Base-by-base conservation (phyloP, 2,797 vertebrate species). In the Crax fasciolata region DNA sequence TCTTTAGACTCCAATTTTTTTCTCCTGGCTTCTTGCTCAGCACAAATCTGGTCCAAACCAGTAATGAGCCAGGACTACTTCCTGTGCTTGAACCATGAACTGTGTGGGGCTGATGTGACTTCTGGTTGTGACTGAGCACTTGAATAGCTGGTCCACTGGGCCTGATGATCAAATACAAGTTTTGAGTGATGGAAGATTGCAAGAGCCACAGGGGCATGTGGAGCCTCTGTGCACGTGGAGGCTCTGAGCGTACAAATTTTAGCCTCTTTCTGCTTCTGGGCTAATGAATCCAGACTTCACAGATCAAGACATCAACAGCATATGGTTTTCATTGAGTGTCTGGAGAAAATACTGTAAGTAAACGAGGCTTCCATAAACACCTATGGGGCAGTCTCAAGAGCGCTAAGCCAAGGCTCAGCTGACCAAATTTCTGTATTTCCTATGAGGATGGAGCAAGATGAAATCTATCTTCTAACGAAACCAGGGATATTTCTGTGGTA, bases 401-500 rank as follows among this genome's bases (percentile, higher is more conserved):
- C 80, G 94, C 66, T 38, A 78, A 35, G 35, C 23, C 59, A 79
- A 24, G 12, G 30, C 72, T 80, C 2, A 2, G 18, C 28, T 76
- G 52, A 16, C 43, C 39, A 70, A 87, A 38, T 92, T 88, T 24
- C n/a, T 80, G 61, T 32, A 9, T 91, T 95, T 87, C 52, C 72
- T 78, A 35, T 5, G 58, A 71, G 74, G 72, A 46, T 58, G 72
- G 80, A 91, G 44, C 44, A 84, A 63, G 49, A 76, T 74, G 77
- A 93, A 93, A 91, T 74, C 57, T 55, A 62, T 73, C 39, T 74
- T 78, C 73, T 73, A 23, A 78, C 13, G 68, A 73, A 71, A 72
- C 54, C 54, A 77, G 66, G 46, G 82, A 66, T 83, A 79, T 94
- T 93, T 96, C 51, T 79, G 39, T 87, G 82, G 52, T 61, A 89